Conservation (phyloP, 2,797 vertebrate species). For the Zalophus californianus region DNA sequence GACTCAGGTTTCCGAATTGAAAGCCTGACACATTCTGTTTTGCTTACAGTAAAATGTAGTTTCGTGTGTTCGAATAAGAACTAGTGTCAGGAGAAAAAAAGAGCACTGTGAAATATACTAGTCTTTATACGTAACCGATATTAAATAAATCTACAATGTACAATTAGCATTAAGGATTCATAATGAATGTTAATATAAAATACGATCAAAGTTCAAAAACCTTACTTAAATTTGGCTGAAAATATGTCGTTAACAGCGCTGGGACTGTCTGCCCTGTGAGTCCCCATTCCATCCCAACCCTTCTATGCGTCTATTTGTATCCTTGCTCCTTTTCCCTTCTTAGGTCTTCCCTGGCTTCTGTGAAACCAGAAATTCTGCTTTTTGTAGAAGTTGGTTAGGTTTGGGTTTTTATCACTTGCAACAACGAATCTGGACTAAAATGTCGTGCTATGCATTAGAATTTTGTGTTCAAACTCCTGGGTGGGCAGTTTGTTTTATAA, state of each 20-base stretch:
- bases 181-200: conserved; percentile 12
- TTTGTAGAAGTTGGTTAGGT: background rate
- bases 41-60: conserved; percentile 65
- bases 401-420: background rate
- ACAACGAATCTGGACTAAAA: background rate
- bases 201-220: conserved; percentile 43
- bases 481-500: background rate
- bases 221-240: conserved; percentile 50
- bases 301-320: background rate
- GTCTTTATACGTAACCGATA: conserved; percentile 32
- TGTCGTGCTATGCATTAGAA: background rate
- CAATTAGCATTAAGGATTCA: conserved; percentile 43
- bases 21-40: conserved; percentile 62
- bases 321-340: background rate
- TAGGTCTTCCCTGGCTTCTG: background rate
- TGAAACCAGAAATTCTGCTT: background rate
- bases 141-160: conserved; percentile 51
- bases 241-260: background rate
- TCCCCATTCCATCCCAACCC: background rate
- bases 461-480: background rate
- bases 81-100: background rate
- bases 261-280: background rate
- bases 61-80: conserved; percentile 65
- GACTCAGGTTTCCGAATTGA: conserved; percentile 78
- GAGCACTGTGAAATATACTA: conserved; percentile 13